Evolutionary conservation across 1,140 invertebrate genomes (phyloP).

Genomic region (Tachypleus tridentatus): DNA sequence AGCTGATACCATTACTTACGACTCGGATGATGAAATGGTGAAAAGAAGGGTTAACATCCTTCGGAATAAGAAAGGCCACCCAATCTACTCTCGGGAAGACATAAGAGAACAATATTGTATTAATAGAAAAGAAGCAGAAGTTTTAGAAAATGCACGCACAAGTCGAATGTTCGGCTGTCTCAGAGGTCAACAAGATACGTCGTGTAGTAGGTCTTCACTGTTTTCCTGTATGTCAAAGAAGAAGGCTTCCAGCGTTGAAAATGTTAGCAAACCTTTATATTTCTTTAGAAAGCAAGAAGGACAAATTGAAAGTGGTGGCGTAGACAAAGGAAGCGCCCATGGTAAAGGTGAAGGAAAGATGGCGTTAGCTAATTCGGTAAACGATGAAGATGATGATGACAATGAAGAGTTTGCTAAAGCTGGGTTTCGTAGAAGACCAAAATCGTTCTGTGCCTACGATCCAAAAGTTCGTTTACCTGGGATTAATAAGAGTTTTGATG

Average conservation of each 20-base stretch:
- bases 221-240: constrained; percentile 67
- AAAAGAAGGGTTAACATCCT: constrained; percentile 21
- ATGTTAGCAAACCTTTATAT: constrained; percentile 23
- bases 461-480: neutral
- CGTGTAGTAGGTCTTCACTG: constrained; percentile 44
- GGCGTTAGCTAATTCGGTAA: no score
- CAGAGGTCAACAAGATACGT: constrained; percentile 45
- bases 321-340: no score
- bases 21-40: constrained; percentile 29
- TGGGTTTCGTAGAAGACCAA: constrained; percentile 60
- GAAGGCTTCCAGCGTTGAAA: constrained; percentile 50
- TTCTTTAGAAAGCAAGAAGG: no score
- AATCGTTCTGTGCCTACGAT: constrained; percentile 44
- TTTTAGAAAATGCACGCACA: constrained; percentile 48
- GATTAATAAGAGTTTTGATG: no score
- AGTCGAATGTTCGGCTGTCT: constrained; percentile 69
- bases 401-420: constrained; percentile 54
- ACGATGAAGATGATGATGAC: neutral
- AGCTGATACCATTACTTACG: constrained; percentile 26
- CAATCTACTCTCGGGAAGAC: constrained; percentile 77
- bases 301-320: no score
- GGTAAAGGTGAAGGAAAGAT: no score
- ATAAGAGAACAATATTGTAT: constrained; percentile 84
- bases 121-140: constrained; percentile 60
- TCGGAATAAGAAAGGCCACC: constrained; percentile 36